A percentile compares a stretch with the other conserved stretches of the same genome.
phyloP scores from a whole-genome alignment of 1,140 invertebrate species.

The Hesperophylax magnus region DNA sequence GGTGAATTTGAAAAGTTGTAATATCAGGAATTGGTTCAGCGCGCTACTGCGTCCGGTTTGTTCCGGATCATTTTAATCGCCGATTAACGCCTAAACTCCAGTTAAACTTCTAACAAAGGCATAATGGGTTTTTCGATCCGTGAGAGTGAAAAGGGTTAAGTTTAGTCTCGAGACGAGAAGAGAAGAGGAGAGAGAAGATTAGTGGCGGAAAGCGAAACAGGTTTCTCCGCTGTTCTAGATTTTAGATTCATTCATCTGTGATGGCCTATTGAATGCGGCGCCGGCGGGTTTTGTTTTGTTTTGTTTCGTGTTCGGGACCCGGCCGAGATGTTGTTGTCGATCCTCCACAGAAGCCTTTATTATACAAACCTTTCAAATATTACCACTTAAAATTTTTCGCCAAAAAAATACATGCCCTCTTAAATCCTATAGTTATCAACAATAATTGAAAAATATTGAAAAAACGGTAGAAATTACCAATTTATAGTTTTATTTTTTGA shows the following conservation, averaged over 20 bases:
- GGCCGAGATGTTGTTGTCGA: constrained; percentile 6
- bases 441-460: background rate
- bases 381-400: background rate
- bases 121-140: too few species aligned
- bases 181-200: background rate
- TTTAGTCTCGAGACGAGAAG: background rate
- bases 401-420: background rate
- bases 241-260: constrained; percentile 34
- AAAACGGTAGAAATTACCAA: too few species aligned
- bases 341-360: background rate
- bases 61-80: too few species aligned
- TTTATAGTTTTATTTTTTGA: too few species aligned
- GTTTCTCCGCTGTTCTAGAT: background rate
- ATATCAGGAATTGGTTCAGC: too few species aligned
- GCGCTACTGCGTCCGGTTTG: too few species aligned
- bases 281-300: constrained; percentile 1
- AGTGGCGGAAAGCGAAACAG: background rate
- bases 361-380: background rate
- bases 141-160: background rate
- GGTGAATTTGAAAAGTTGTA: too few species aligned
- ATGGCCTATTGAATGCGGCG: constrained; percentile 24
- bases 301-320: constrained; percentile 18
- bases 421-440: too few species aligned
- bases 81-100: too few species aligned
- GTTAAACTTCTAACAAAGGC: too few species aligned